Evolutionary conservation across 2,113 vertebrate species (phyloP).

Genomic region (Vidua chalybeata): DNA sequence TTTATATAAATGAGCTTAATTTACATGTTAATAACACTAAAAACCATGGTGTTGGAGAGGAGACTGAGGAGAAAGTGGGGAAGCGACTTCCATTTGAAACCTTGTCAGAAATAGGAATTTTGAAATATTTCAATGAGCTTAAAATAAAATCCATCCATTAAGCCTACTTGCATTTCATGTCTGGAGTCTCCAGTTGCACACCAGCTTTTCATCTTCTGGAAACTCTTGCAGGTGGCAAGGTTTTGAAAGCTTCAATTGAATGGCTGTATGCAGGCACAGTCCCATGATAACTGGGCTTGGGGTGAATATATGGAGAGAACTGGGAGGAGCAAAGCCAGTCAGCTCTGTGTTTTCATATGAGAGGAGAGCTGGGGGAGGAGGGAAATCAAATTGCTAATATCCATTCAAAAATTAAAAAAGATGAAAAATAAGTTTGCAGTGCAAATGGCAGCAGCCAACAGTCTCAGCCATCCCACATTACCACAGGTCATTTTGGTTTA

Average conservation of each 20-base stretch:
- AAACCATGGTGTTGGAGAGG: neutral
- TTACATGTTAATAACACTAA: slow-evolving; percentile 15
- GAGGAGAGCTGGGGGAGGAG: neutral
- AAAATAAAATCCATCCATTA: neutral
- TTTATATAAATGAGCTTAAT: slow-evolving; percentile 30
- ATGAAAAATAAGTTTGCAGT: neutral
- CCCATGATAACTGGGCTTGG: neutral
- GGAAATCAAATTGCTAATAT: neutral
- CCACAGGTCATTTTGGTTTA: neutral
- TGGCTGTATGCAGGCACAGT: neutral
- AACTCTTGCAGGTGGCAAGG: neutral
- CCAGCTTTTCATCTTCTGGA: neutral
- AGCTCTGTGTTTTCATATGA: neutral
- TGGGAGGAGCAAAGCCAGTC: neutral
- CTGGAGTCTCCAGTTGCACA: neutral
- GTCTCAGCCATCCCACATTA: neutral
- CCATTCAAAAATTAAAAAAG: neutral
- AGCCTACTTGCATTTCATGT: neutral
- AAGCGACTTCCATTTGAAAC: neutral
- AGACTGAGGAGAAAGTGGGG: neutral
- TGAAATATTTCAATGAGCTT: neutral
- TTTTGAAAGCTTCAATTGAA: neutral
- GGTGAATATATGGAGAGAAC: neutral
- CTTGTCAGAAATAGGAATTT: neutral
- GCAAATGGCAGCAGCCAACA: neutral